Evolutionary conservation across 2,113 vertebrate genomes (phyloP).

Genomic region (Austrofundulus limnaeus): DNA sequence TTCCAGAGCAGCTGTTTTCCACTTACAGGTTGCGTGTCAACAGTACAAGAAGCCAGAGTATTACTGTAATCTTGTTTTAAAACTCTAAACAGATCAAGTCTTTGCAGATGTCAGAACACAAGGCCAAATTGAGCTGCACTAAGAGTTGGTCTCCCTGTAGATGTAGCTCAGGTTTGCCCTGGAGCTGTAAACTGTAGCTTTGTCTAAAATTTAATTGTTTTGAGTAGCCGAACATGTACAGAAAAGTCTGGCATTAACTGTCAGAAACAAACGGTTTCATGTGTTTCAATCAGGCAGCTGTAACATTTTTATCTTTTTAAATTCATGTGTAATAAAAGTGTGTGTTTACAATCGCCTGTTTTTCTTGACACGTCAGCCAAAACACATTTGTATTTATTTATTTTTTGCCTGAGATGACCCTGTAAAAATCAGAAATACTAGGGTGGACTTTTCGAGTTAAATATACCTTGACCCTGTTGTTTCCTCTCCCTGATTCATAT

Average conservation of each 20-base stretch:
- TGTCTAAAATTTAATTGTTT: background rate
- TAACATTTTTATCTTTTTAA: conserved; percentile 54
- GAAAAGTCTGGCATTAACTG: background rate
- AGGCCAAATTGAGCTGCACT: conserved; percentile 41
- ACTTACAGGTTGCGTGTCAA: conserved; percentile 53
- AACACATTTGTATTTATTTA: background rate
- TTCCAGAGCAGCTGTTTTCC: conserved; percentile 55
- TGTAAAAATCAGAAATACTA: background rate
- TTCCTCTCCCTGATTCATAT: conserved; percentile 58
- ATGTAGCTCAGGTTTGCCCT: background rate
- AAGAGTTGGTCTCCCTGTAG: conserved; percentile 19
- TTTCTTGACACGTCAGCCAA: background rate
- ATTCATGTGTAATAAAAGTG: conserved; percentile 52
- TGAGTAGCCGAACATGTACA: conserved; percentile 17
- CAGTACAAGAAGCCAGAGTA: conserved; percentile 41
- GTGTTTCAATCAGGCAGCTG: conserved; percentile 71
- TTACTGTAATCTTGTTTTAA: conserved; percentile 72
- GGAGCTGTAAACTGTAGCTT: background rate
- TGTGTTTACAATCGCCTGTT: conserved; percentile 28
- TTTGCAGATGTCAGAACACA: conserved; percentile 53
- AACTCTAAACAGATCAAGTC: conserved; percentile 63
- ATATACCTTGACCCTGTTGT: conserved; percentile 44
- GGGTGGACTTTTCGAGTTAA: conserved; percentile 5
- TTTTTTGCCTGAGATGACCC: background rate
- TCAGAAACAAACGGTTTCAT: conserved; percentile 31